These are phyloP conservation scores for Zaprionus vittiger DNA, from an alignment of 1,140 invertebrate species.

Conservation along the genomic window DNA sequence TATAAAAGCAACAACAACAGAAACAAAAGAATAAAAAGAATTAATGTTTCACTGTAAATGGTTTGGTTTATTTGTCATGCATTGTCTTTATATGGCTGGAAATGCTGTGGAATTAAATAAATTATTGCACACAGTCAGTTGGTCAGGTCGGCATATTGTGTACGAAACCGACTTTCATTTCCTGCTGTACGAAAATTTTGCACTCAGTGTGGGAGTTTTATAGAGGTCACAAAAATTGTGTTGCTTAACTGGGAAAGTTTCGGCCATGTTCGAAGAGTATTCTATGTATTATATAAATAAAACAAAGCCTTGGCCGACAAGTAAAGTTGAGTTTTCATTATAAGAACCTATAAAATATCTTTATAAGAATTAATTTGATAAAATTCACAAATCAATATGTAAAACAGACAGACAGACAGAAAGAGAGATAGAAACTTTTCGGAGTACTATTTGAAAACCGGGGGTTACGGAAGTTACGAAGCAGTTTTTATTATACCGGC, in stretches of 20 bases:
- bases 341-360: neutral
- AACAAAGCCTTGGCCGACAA: neutral
- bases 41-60: constrained; percentile 64
- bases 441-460: neutral
- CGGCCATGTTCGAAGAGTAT: neutral
- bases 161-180: constrained; percentile 70
- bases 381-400: neutral
- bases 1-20: constrained; percentile 3
- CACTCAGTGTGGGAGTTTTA: constrained; percentile 37
- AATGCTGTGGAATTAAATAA: constrained; percentile 75
- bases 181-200: constrained; percentile 47
- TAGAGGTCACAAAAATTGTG: constrained; percentile 12
- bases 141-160: constrained; percentile 6
- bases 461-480: neutral
- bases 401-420: neutral
- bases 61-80: constrained; percentile 64
- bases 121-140: constrained; percentile 62
- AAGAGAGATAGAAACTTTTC: neutral
- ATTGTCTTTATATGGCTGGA: constrained; percentile 75
- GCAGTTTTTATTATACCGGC: neutral
- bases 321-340: neutral
- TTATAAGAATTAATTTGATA: neutral
- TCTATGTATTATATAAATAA: neutral
- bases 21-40: constrained; percentile 25
- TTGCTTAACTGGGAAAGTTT: neutral